Conservation (phyloP, 2,797 vertebrate genomes). For the Pipistrellus nathusii region DNA sequence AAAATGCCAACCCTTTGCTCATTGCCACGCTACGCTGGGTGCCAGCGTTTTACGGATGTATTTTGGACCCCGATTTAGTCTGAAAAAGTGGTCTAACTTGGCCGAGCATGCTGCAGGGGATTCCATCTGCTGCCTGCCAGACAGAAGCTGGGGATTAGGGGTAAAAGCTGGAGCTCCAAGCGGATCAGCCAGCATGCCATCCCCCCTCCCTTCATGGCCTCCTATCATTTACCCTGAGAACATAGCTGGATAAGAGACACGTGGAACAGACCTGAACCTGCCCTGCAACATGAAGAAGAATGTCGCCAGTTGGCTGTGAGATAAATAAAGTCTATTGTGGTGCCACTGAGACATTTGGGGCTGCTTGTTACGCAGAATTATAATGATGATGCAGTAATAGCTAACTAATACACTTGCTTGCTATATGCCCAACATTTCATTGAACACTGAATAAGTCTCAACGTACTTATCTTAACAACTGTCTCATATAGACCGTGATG, state of each 20-base stretch:
- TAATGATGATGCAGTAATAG: background rate
- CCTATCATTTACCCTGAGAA: background rate
- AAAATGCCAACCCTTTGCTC: constrained; percentile 73
- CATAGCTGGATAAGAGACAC: background rate
- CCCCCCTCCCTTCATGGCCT: background rate
- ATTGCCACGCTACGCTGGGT: constrained; percentile 60
- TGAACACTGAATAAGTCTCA: background rate
- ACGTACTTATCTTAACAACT: background rate
- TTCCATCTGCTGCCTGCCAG: constrained; percentile 87
- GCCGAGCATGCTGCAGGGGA: constrained; percentile 83
- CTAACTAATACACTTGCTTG: background rate
- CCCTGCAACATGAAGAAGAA: background rate
- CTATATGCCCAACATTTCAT: background rate
- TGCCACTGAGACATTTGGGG: background rate
- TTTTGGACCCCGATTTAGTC: background rate
- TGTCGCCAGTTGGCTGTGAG: background rate
- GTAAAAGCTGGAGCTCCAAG: constrained; percentile 88
- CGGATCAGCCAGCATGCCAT: constrained; percentile 82
- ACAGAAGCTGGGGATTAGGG: constrained; percentile 92
- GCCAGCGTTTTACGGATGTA: constrained; percentile 51
- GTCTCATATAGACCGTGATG: background rate
- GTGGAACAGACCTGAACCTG: background rate
- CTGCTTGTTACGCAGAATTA: background rate
- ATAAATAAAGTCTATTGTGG: background rate
- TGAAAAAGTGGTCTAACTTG: constrained; percentile 63